A percentile compares a stretch with the other conserved stretches of the same genome.
Conservation (phyloP, 2,888 invertebrate species). For the Cephus rjabovi region DNA sequence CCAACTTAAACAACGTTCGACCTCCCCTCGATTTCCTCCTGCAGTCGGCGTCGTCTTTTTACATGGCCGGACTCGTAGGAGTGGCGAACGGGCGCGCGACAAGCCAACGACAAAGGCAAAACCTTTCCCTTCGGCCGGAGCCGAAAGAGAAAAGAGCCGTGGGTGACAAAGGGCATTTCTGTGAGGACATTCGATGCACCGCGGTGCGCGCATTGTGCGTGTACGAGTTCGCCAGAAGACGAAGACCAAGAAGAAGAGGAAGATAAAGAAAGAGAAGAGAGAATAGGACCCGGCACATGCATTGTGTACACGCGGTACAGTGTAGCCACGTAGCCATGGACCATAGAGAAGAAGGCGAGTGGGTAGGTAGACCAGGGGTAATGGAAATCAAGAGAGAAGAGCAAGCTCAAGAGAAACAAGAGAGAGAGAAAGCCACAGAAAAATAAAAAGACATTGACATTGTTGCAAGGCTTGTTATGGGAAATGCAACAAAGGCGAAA, state of each 20-base stretch:
- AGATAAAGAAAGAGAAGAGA: slow-evolving; percentile 2
- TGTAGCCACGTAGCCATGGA: background rate
- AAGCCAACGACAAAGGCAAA: background rate
- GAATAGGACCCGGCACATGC: background rate
- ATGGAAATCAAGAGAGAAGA: background rate
- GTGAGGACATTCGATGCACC: slow-evolving; percentile 43
- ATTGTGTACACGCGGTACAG: background rate
- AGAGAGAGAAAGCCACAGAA: background rate
- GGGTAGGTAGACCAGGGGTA: slow-evolving; percentile 1
- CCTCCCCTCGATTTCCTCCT: background rate
- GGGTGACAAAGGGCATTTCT: slow-evolving; percentile 47
- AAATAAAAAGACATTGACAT: slow-evolving; percentile 46
- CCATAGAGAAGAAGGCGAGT: background rate
- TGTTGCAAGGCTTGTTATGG: slow-evolving; percentile 47
- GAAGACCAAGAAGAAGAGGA: slow-evolving; percentile 24
- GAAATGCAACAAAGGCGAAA: slow-evolving; percentile 23
- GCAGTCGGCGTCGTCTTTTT: background rate
- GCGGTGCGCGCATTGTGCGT: slow-evolving; percentile 34
- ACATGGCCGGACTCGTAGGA: background rate
- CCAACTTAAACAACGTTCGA: background rate
- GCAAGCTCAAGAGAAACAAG: background rate
- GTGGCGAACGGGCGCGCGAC: background rate
- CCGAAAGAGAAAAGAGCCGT: slow-evolving; percentile 27
- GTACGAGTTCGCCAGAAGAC: slow-evolving; percentile 29
- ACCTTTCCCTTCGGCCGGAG: slow-evolving; percentile 4